Base-by-base conservation (phyloP, 2,888 invertebrate genomes). In the Villa cingulata region DNA sequence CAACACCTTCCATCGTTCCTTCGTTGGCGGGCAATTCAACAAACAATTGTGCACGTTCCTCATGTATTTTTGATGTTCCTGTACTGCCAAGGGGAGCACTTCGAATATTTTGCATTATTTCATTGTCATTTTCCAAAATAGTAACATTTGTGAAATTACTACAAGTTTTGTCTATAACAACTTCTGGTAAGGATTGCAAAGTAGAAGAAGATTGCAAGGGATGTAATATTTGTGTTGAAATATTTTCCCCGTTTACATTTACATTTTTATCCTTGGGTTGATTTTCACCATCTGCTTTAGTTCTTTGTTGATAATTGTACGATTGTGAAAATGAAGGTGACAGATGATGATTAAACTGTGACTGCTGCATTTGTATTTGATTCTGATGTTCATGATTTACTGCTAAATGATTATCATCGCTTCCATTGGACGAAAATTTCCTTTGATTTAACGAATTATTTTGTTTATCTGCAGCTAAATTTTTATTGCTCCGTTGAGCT, bases 211-310 rank as follows among this genome's bases (percentile, higher is more conserved):
- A 29, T 10, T 6, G 12, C 5, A 12, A 12, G 3, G 29, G 12
- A 9, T 9, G 12, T 14, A 36, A 36, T 16, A 7, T n/a, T 36
- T 6, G 4, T 16, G 5, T 16, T 16, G 16, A n/a, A 12, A 14
- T n/a, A 36, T 3, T 5, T 7, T n/a, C n/a, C 16, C 9, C 36
- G 7, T n/a, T 16, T n/a, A n/a, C 16, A 36, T 16, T 1, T 16
- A n/a, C 14, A 32, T 16, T 36, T n/a, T 16, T 14, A 10, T 41
- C 36, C 14, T 45, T 36, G 4, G 54, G 54, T 51, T 57, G 56
- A 23, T 62, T 55, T 50, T 61, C 62, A 44, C 62, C 62, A 54
- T 62, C 62, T 23, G 61, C 62, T 49, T 57, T 58, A 37, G 62
- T 62, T 51, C 62, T 58, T 48, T 57, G 58, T 17, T 49, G 48